A percentile compares a stretch with the other conserved stretches of the same genome.
Conservation (phyloP, 2,888 invertebrate genomes). For the Zygogramma bicolorata region DNA sequence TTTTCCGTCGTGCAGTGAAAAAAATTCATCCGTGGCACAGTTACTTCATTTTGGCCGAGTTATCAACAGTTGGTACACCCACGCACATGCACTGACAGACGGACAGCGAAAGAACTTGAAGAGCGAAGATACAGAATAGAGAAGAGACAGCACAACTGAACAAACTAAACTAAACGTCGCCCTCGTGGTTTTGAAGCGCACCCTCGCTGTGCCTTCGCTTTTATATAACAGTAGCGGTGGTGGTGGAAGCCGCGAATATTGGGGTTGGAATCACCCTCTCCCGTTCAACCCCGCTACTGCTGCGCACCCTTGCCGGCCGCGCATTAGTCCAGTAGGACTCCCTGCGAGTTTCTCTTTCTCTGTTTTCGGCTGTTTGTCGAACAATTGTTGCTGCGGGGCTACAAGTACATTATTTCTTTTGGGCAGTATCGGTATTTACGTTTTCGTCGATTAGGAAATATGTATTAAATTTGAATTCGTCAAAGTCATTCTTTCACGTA, state of each 20-base stretch:
- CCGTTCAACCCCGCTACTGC: constrained; percentile 38
- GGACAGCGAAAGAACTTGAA: constrained; percentile 43
- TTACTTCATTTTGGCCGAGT: constrained; percentile 29
- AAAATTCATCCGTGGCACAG: constrained; percentile 16
- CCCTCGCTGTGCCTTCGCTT: constrained; percentile 65
- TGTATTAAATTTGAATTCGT: too few species aligned
- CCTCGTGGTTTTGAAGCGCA: constrained; percentile 71
- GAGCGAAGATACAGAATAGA: constrained; percentile 55
- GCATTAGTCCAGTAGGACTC: constrained; percentile 48
- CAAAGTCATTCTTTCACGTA: too few species aligned
- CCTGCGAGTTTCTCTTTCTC: neutral
- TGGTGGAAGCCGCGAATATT: constrained; percentile 45
- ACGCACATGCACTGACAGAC: constrained; percentile 45
- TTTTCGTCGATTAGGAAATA: too few species aligned
- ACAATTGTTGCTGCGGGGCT: constrained; percentile 6
- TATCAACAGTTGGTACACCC: constrained; percentile 29
- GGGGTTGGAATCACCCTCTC: constrained; percentile 51
- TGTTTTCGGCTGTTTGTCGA: neutral
- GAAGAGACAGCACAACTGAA: constrained; percentile 68
- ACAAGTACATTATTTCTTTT: constrained; percentile 3
- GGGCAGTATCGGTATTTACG: neutral
- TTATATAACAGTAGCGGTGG: constrained; percentile 65
- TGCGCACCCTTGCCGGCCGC: constrained; percentile 44
- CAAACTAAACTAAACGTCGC: constrained; percentile 69
- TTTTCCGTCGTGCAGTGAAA: neutral